A percentile compares a stretch with the other conserved stretches of the same genome.
Evolutionary conservation across 2,888 invertebrate species (phyloP).

Genomic region (Tryphoninae sp.): DNA sequence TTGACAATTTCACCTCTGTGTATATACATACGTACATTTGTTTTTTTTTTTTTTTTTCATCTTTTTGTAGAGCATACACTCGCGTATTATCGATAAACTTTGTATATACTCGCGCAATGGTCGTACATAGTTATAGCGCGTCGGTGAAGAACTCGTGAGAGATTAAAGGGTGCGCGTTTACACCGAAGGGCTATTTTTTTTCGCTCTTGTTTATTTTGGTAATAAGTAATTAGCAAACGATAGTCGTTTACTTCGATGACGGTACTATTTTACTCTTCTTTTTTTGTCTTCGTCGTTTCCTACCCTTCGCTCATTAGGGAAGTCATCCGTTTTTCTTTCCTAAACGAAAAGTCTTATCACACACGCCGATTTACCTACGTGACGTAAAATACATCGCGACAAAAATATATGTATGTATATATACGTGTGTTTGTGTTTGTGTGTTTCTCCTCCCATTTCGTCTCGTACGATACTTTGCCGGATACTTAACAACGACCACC

Average conservation of each 20-base stretch:
- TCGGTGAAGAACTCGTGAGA: no score
- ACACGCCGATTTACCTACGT: neutral
- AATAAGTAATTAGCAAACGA: no score
- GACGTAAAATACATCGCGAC: neutral
- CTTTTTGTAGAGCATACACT: neutral
- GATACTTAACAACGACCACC: neutral
- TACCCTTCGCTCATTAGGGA: neutral
- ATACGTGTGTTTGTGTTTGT: neutral
- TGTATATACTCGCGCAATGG: neutral
- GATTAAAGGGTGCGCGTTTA: no score
- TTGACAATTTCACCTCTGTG: neutral
- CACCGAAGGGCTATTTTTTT: no score
- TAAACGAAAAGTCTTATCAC: neutral
- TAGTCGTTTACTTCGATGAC: no score
- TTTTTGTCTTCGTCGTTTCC: neutral
- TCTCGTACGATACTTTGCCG: neutral
- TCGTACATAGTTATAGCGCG: neutral
- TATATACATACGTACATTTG: slow-evolving; percentile 31
- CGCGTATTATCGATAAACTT: neutral
- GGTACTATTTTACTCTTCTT: no score
- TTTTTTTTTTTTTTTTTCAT: neutral
- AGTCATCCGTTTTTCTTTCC: neutral
- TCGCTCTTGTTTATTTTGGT: no score
- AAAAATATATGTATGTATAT: neutral
- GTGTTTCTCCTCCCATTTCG: neutral